Conservation (phyloP, 1,140 invertebrate genomes). For the Thalassaphorura encarpata region DNA sequence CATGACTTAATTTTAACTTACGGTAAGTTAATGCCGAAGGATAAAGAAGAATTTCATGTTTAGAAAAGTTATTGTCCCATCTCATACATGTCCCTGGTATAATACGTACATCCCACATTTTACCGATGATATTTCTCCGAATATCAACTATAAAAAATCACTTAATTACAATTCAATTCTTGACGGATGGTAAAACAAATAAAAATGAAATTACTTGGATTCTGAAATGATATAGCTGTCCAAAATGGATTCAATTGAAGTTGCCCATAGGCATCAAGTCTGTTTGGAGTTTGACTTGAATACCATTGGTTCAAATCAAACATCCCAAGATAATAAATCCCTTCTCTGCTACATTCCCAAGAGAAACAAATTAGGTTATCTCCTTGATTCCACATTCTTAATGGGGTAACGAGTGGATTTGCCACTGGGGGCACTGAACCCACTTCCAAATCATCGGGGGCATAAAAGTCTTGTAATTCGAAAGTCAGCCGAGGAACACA, state of each 20-base stretch:
- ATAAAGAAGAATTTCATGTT: slow-evolving; percentile 58
- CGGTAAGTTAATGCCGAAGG: slow-evolving; percentile 67
- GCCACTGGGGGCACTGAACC: not conserved
- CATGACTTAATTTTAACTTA: slow-evolving; percentile 39
- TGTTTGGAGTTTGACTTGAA: slow-evolving; percentile 77
- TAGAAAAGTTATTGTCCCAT: slow-evolving; percentile 24
- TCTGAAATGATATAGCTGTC: slow-evolving; percentile 23
- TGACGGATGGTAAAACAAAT: slow-evolving; percentile 21
- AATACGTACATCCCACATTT: slow-evolving; percentile 38
- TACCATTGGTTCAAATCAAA: slow-evolving; percentile 96
- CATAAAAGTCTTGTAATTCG: slow-evolving; percentile 18
- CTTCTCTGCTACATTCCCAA: slow-evolving; percentile 22
- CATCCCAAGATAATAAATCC: slow-evolving; percentile 37
- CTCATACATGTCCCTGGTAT: slow-evolving; percentile 43
- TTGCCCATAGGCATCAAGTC: slow-evolving; percentile 30
- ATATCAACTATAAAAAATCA: not conserved
- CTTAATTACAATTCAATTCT: no score
- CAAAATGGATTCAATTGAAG: slow-evolving; percentile 33
- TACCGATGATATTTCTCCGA: not conserved
- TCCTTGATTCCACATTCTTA: slow-evolving; percentile 20
- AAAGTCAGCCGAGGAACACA: slow-evolving; percentile 15
- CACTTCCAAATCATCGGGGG: not conserved
- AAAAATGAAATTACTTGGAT: slow-evolving; percentile 32
- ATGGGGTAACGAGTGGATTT: slow-evolving; percentile 3
- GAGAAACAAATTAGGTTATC: slow-evolving; percentile 18